These are phyloP conservation scores for Microtus oregoni DNA, from an alignment of 2,113 vertebrate species.

Conservation along the genomic window DNA sequence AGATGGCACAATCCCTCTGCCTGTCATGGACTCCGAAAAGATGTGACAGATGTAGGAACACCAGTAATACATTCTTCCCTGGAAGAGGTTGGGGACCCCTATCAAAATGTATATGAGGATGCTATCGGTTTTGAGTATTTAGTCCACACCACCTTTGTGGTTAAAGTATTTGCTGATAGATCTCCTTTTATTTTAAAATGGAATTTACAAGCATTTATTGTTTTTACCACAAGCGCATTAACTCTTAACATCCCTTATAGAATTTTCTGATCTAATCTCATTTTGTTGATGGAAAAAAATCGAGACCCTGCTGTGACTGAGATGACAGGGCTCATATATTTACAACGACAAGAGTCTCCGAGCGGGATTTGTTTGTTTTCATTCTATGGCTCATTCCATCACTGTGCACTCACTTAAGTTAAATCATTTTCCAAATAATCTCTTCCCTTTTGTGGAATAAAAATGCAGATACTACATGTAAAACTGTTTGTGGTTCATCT, in stretches of 20 bases:
- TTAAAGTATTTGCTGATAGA: conserved; percentile 6
- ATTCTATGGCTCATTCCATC: neutral
- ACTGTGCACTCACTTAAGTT: neutral
- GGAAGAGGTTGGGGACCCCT: neutral
- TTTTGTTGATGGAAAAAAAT: conserved; percentile 30
- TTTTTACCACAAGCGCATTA: neutral
- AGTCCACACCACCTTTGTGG: neutral
- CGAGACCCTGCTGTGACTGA: neutral
- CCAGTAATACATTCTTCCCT: neutral
- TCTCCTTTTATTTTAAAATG: conserved; percentile 21
- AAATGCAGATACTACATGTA: neutral
- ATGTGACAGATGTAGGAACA: too few species aligned
- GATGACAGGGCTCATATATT: neutral
- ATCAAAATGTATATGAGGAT: neutral
- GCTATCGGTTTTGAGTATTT: neutral
- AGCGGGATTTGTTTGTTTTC: neutral
- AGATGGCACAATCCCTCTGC: neutral
- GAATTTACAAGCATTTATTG: neutral
- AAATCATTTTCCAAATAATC: conserved; percentile 14
- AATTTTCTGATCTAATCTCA: neutral
- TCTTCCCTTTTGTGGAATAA: neutral
- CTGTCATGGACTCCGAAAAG: neutral
- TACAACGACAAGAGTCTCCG: neutral
- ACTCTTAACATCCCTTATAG: neutral
- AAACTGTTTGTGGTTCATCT: neutral